These are phyloP conservation scores for Drosophila testacea DNA, from an alignment of 2,888 invertebrate species.

Conservation along the genomic window DNA sequence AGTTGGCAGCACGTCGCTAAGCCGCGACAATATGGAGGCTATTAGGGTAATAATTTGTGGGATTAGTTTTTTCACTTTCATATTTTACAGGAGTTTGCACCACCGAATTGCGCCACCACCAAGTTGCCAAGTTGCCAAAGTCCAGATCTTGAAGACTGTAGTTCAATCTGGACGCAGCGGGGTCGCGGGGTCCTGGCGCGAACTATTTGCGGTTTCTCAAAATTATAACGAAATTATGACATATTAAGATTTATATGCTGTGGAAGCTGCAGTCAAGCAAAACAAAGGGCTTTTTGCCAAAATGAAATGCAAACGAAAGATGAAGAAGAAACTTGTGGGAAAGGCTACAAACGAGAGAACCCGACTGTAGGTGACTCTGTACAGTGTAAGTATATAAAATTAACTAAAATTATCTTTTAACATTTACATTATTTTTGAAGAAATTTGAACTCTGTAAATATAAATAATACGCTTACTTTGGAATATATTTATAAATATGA, in stretches of 20 bases:
- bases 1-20: slow-evolving; percentile 56
- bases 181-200: slow-evolving; percentile 52
- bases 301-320: background rate
- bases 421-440: too few species aligned
- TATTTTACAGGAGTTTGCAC: slow-evolving; percentile 8
- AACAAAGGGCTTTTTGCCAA: slow-evolving; percentile 43
- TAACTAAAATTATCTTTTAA: too few species aligned
- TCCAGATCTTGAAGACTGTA: background rate
- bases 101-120: background rate
- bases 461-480: too few species aligned
- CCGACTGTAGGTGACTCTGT: too few species aligned
- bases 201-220: slow-evolving; percentile 70
- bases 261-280: slow-evolving; percentile 18
- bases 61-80: slow-evolving; percentile 51
- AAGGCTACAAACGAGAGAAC: too few species aligned
- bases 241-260: slow-evolving; percentile 73
- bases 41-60: slow-evolving; percentile 78
- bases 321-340: background rate
- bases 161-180: slow-evolving; percentile 49
- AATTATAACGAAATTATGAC: slow-evolving; percentile 81
- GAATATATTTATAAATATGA: too few species aligned
- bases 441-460: too few species aligned
- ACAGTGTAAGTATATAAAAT: too few species aligned
- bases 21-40: slow-evolving; percentile 73
- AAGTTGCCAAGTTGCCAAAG: slow-evolving; percentile 3